These are phyloP conservation scores for Tenthredo mesomela DNA, from an alignment of 2,888 invertebrate species.

Conservation along the genomic window DNA sequence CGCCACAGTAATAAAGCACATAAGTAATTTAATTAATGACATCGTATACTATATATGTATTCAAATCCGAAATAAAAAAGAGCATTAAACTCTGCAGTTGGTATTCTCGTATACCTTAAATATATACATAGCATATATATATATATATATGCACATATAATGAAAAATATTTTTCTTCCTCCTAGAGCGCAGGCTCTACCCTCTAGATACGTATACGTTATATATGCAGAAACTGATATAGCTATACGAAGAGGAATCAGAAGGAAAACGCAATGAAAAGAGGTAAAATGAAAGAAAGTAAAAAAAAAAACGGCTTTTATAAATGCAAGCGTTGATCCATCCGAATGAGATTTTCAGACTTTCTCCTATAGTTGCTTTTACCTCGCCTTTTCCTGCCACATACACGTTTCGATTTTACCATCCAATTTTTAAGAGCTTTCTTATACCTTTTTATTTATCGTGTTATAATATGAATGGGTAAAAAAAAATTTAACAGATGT, in stretches of 20 bases:
- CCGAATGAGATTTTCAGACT: conserved; percentile 41
- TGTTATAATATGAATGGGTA: not conserved
- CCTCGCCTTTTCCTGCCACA: not conserved
- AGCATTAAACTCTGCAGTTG: not conserved
- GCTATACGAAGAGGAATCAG: not conserved
- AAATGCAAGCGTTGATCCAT: conserved; percentile 49
- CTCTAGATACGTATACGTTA: not conserved
- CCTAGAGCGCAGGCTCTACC: not conserved
- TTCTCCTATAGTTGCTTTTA: not conserved
- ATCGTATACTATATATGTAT: not conserved
- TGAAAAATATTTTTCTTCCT: conserved; percentile 37
- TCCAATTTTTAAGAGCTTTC: not conserved
- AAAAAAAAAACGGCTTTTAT: conserved; percentile 42
- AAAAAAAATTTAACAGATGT: not conserved
- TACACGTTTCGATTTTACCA: not conserved
- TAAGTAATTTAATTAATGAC: not conserved
- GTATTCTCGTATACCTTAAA: not conserved
- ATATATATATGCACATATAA: not conserved
- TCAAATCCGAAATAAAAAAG: not conserved
- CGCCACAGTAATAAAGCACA: not conserved
- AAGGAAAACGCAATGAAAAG: conserved; percentile 12
- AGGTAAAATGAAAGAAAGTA: not conserved
- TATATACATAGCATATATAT: too few species aligned
- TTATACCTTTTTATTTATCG: not conserved
- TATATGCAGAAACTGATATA: not conserved